phyloP scores from a whole-genome alignment of 2,888 invertebrate genomes.

The Platerodrilus igneus region DNA sequence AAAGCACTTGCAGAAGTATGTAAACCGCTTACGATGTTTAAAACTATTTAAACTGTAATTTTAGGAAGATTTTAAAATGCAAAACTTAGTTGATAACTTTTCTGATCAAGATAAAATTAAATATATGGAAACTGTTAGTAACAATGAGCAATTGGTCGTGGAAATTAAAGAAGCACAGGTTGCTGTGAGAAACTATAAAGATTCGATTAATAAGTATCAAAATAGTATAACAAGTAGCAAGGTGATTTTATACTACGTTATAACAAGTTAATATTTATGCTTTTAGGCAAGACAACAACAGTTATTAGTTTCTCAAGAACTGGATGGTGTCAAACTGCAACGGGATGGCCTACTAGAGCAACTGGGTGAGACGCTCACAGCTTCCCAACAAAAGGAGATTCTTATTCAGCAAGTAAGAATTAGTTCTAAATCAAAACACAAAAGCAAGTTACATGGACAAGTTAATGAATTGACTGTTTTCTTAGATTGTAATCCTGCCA shows the following conservation, averaged over 20 bases:
- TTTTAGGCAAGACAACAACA: conserved; percentile 30
- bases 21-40: neutral
- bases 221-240: conserved; percentile 28
- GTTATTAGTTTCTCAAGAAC: conserved; percentile 27
- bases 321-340: conserved; percentile 27
- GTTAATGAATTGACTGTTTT: too few relatives aligned
- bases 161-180: conserved; percentile 28
- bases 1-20: conserved; percentile 30
- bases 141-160: conserved; percentile 27
- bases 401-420: conserved; percentile 31
- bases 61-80: conserved; percentile 25
- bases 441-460: too few relatives aligned
- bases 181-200: conserved; percentile 30
- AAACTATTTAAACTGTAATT: neutral
- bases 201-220: conserved; percentile 28
- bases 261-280: conserved; percentile 2
- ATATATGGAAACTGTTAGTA: conserved; percentile 29
- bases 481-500: too few relatives aligned
- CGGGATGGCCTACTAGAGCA: conserved; percentile 28
- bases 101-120: conserved; percentile 30
- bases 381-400: conserved; percentile 33
- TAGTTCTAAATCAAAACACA: too few relatives aligned
- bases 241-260: conserved; percentile 16
- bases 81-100: conserved; percentile 31
- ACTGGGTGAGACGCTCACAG: conserved; percentile 32